Evolutionary conservation across 2,797 vertebrate genomes (phyloP).

Genomic region (Phrynocephalus guinanensis): DNA sequence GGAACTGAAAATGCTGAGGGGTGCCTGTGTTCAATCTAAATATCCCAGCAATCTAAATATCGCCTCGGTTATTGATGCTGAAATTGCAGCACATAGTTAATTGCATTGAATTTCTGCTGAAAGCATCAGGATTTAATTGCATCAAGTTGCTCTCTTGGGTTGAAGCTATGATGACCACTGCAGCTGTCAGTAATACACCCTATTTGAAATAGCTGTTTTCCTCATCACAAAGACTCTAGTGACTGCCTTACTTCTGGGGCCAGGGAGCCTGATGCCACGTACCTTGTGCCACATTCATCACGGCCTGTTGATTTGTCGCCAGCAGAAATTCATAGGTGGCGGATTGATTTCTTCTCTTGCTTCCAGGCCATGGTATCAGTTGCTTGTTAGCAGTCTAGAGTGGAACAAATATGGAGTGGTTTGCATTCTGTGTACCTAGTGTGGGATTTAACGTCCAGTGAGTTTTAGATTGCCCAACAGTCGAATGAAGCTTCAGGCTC

Average conservation of each 20-base stretch:
- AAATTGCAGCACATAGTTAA: background rate
- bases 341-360: slow-evolving; percentile 54
- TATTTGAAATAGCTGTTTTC: background rate
- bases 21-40: background rate
- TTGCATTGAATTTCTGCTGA: background rate
- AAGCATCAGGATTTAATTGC: slow-evolving; percentile 4
- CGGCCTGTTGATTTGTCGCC: slow-evolving; percentile 60
- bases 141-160: background rate
- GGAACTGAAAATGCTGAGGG: slow-evolving; percentile 4
- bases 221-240: background rate
- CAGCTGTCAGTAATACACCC: background rate
- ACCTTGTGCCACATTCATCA: slow-evolving; percentile 49
- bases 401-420: slow-evolving; percentile 41
- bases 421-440: slow-evolving; percentile 9
- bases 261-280: slow-evolving; percentile 18
- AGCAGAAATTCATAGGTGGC: slow-evolving; percentile 63
- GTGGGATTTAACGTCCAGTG: background rate
- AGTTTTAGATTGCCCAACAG: background rate
- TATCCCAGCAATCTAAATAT: background rate
- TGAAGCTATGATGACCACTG: background rate
- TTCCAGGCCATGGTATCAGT: slow-evolving; percentile 51
- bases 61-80: slow-evolving; percentile 1
- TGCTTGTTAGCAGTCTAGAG: slow-evolving; percentile 49
- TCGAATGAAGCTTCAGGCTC: background rate
- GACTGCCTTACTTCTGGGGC: slow-evolving; percentile 29